phyloP scores from a whole-genome alignment of 2,888 invertebrate species.

The Trachelus troglodyta region DNA sequence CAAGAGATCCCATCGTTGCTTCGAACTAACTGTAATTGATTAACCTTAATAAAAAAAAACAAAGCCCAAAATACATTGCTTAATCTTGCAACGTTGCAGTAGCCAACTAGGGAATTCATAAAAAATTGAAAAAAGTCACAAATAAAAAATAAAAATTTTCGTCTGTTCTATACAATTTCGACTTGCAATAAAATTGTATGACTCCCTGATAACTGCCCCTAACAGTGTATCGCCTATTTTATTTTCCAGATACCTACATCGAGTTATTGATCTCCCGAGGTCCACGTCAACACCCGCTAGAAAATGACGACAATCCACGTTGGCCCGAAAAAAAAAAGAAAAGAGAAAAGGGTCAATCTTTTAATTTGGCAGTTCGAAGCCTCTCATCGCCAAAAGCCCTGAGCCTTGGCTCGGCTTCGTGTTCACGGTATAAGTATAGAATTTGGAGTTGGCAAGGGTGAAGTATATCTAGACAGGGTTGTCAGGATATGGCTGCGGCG shows the following conservation, averaged over 20 bases:
- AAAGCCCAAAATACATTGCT: background rate
- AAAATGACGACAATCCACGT: background rate
- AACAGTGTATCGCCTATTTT: background rate
- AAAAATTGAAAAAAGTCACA: background rate
- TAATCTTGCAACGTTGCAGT: background rate
- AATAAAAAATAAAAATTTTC: background rate
- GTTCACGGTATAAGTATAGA: background rate
- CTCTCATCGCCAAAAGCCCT: background rate
- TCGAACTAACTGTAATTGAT: background rate
- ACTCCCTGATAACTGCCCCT: background rate
- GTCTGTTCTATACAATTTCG: background rate
- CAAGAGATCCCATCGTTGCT: background rate
- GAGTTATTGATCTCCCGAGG: background rate
- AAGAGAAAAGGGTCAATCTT: background rate
- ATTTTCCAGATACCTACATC: background rate
- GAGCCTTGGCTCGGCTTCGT: background rate
- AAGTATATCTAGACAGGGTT: conserved; percentile 5
- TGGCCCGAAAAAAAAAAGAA: background rate
- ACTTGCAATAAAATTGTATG: background rate
- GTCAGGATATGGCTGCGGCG: background rate
- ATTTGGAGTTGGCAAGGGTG: conserved; percentile 3
- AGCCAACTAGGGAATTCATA: background rate
- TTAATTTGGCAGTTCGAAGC: background rate
- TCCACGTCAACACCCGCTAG: background rate
- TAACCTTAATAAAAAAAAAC: background rate